A percentile compares a stretch with the other conserved stretches of the same genome.
phyloP scores from a whole-genome alignment of 1,140 invertebrate genomes.

The Orchesella cincta region DNA sequence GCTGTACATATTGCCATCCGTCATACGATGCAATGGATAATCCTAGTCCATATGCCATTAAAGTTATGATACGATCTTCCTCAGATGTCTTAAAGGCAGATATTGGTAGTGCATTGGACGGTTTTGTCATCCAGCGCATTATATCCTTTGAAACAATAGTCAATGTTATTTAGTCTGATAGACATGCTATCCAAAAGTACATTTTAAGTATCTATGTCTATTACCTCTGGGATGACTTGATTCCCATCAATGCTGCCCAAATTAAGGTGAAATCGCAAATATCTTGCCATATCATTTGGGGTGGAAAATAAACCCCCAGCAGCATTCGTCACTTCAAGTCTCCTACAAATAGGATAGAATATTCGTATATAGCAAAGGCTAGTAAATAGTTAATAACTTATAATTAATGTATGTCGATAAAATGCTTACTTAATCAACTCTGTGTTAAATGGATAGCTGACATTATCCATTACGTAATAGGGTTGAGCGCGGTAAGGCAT shows the following conservation, averaged over 20 bases:
- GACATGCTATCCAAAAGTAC: background rate
- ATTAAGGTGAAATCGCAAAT: slow-evolving; percentile 39
- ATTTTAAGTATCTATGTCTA: too few relatives aligned
- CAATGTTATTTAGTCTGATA: background rate
- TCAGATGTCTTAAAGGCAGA: background rate
- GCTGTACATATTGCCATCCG: background rate
- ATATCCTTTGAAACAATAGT: slow-evolving; percentile 22
- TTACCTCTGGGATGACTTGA: slow-evolving; percentile 38
- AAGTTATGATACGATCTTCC: background rate
- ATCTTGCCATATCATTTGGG: slow-evolving; percentile 33
- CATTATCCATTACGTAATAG: background rate
- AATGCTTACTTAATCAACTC: background rate
- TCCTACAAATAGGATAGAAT: slow-evolving; percentile 1
- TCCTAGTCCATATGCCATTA: slow-evolving; percentile 5
- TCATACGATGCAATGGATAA: slow-evolving; percentile 18
- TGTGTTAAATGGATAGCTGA: background rate
- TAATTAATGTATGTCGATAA: background rate
- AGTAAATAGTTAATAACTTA: background rate
- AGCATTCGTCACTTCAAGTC: background rate
- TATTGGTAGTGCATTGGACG: background rate
- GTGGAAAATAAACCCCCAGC: slow-evolving; percentile 33
- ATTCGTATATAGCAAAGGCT: background rate
- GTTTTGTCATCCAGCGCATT: slow-evolving; percentile 29
- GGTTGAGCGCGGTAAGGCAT: background rate
- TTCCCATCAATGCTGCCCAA: slow-evolving; percentile 20